phyloP scores from a whole-genome alignment of 2,888 invertebrate genomes.

The Leptinotarsa juncta region DNA sequence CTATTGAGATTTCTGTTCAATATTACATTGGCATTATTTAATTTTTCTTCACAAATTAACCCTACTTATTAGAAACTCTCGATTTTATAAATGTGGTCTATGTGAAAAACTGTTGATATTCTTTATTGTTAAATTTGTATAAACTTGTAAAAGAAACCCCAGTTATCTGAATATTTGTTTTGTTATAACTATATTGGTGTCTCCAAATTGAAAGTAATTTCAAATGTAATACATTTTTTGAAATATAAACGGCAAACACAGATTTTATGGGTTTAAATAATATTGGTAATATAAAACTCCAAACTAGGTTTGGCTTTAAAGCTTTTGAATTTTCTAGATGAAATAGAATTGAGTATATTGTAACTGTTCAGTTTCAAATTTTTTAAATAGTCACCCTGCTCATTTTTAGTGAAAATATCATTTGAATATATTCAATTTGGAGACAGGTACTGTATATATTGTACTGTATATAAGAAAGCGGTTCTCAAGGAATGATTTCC shows the following conservation, averaged over 20 bases:
- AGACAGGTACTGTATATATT: slow-evolving; percentile 23
- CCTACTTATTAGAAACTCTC: slow-evolving; percentile 8
- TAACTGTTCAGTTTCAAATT: not conserved
- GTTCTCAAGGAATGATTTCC: slow-evolving; percentile 9
- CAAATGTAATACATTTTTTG: not conserved
- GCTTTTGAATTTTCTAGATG: not conserved
- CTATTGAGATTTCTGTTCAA: slow-evolving; percentile 1
- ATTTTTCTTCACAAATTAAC: not conserved
- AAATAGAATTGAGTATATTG: not conserved
- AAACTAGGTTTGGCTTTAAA: not conserved
- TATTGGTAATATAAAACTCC: no score
- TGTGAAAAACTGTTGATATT: slow-evolving; percentile 15
- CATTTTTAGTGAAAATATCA: not conserved
- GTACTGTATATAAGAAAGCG: slow-evolving; percentile 22
- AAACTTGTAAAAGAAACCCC: slow-evolving; percentile 12
- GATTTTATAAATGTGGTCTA: slow-evolving; percentile 5
- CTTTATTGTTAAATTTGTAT: slow-evolving; percentile 18
- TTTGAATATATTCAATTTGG: slow-evolving; percentile 4
- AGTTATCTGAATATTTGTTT: slow-evolving; percentile 8
- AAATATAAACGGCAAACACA: no score
- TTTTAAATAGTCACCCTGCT: not conserved
- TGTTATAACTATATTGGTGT: not conserved
- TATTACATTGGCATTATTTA: not conserved
- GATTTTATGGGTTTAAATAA: no score
- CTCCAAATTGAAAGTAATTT: not conserved